phyloP scores from a whole-genome alignment of 2,888 invertebrate genomes.

The Pyralis farinalis region DNA sequence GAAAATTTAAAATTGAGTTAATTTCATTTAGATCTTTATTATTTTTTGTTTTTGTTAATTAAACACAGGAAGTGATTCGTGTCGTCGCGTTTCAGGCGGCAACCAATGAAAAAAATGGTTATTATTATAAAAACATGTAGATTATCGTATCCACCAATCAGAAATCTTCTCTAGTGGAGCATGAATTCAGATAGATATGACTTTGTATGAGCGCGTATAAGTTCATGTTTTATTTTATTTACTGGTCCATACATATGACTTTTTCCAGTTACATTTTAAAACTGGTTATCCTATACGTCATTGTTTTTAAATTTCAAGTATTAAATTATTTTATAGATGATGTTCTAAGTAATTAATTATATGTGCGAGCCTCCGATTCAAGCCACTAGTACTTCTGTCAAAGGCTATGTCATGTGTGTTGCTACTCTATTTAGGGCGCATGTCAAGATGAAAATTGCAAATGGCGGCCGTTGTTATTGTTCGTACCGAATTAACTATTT shows the following conservation, averaged over 20 bases:
- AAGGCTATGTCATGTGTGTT: conserved; percentile 63
- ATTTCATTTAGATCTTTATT: no score
- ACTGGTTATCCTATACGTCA: no score
- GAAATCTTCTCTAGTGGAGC: conserved; percentile 53
- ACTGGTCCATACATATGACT: no score
- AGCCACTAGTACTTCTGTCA: conserved; percentile 29
- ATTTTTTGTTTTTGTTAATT: no score
- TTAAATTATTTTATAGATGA: no score
- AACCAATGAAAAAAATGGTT: conserved; percentile 51
- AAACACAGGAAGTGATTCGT: conserved; percentile 71
- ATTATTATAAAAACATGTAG: conserved; percentile 58
- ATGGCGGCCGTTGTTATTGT: conserved; percentile 99
- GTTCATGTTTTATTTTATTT: no score
- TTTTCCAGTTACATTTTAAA: no score
- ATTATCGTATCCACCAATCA: conserved; percentile 61
- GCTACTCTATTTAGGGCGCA: conserved; percentile 83
- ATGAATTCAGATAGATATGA: conserved; percentile 46
- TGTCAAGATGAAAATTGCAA: conserved; percentile 94
- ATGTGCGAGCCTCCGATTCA: no score
- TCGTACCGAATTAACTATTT: conserved; percentile 92
- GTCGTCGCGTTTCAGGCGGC: conserved; percentile 67
- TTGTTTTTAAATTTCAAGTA: no score
- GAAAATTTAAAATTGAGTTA: no score
- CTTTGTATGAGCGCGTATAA: conserved; percentile 9
- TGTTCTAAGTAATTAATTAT: no score